These are phyloP conservation scores for Aleiodes sp. DNA, from an alignment of 1,140 invertebrate species.

Conservation along the genomic window DNA sequence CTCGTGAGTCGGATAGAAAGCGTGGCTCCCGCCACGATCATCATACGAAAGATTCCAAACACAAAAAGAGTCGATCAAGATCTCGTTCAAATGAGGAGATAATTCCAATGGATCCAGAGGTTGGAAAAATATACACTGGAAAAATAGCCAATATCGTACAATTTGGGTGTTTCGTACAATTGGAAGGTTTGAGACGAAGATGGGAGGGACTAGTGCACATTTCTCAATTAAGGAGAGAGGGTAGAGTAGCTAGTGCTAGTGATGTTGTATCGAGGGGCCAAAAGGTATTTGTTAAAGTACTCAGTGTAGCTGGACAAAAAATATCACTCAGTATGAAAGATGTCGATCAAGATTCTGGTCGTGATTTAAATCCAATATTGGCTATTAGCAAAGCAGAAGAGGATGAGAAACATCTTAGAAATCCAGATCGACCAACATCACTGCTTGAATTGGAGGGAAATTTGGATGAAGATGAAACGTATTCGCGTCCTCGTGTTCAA, in stretches of 20 bases:
- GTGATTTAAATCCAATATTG: conserved; percentile 89
- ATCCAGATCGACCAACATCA: conserved; percentile 86
- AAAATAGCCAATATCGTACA: conserved; percentile 95
- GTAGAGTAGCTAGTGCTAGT: conserved; percentile 91
- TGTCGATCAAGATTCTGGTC: conserved; percentile 94
- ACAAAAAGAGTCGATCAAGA: conserved; percentile 16
- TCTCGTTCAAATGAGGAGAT: conserved; percentile 50
- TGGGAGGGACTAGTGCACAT: conserved; percentile 98
- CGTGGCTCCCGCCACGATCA: conserved; percentile 1
- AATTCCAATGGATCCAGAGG: conserved; percentile 62
- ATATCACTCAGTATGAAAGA: conserved; percentile 98
- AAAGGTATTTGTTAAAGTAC: conserved; percentile 88
- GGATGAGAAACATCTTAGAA: conserved; percentile 78
- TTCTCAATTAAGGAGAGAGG: conserved; percentile 92
- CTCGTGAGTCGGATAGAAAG: neutral
- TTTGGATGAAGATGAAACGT: conserved; percentile 80
- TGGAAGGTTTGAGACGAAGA: conserved; percentile 87
- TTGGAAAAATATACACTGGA: conserved; percentile 87
- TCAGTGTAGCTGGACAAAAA: conserved; percentile 91
- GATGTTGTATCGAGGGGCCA: conserved; percentile 94
- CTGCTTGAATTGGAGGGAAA: conserved; percentile 75
- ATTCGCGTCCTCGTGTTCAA: conserved; percentile 83
- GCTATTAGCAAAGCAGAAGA: conserved; percentile 60
- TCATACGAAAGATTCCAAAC: neutral
- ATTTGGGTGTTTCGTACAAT: conserved; percentile 97